Evolutionary conservation across 2,797 vertebrate species (phyloP).

Genomic region (Eurystomus glaucurus): DNA sequence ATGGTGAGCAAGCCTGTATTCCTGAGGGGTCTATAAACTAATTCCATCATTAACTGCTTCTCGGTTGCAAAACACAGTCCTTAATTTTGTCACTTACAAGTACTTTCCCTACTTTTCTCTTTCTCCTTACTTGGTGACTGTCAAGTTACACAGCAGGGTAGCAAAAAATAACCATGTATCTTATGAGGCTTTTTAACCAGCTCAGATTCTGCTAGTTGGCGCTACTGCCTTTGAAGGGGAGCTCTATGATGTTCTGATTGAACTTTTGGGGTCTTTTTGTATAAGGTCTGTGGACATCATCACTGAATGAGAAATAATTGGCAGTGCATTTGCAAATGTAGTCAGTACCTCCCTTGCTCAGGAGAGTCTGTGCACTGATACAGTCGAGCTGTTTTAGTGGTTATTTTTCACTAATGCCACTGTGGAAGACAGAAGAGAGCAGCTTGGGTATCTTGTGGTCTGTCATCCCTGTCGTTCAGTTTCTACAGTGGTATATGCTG

Average conservation of each 20-base stretch:
- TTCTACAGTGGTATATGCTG: rapidly evolving
- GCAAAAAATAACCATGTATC: background rate
- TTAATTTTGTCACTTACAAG: background rate
- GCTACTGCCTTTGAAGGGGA: background rate
- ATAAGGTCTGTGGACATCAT: background rate
- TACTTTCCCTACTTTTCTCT: background rate
- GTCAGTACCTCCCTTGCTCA: background rate
- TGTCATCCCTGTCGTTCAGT: rapidly evolving
- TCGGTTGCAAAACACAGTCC: background rate
- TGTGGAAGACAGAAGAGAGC: background rate
- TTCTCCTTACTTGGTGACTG: background rate
- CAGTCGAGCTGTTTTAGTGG: background rate
- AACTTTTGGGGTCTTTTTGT: background rate
- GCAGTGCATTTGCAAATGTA: background rate
- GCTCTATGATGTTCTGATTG: background rate
- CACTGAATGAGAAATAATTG: background rate
- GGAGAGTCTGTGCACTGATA: background rate
- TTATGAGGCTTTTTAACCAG: conserved; percentile 20
- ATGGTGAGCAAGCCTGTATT: background rate
- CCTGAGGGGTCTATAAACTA: background rate
- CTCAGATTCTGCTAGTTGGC: background rate
- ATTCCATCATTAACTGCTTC: background rate
- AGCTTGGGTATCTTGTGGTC: background rate
- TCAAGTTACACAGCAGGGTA: background rate
- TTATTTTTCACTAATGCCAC: background rate